Percentiles rank a stretch among this genome's conserved stretches.
Conservation (phyloP, 92 coral and sea anemone species). For the Paramuricea clavata region DNA sequence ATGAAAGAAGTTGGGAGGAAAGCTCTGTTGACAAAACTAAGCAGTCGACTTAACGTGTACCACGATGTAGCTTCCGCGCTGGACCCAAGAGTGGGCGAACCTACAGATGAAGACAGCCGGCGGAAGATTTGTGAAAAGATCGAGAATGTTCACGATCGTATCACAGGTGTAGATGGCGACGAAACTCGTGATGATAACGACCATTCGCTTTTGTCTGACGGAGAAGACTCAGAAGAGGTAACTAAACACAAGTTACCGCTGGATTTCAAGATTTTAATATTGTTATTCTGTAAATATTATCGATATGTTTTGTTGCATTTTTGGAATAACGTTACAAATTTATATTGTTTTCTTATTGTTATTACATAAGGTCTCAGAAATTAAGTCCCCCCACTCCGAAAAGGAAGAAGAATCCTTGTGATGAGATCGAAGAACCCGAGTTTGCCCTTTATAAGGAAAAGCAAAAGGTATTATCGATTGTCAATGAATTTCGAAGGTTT, state of each 20-base stretch:
- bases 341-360: too few relatives aligned
- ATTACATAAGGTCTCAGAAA: too few relatives aligned
- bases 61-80: not conserved
- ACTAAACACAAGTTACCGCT: too few relatives aligned
- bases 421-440: not conserved
- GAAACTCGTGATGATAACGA: not conserved
- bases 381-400: too few relatives aligned
- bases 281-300: too few relatives aligned
- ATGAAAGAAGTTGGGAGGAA: constrained; percentile 8
- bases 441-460: not conserved
- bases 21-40: not conserved
- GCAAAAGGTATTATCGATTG: not conserved
- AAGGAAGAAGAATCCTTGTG: not conserved
- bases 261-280: too few relatives aligned
- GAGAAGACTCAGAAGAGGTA: too few relatives aligned
- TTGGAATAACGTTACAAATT: not conserved
- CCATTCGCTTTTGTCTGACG: too few relatives aligned
- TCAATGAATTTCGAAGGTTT: not conserved
- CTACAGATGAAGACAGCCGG: not conserved
- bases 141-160: not conserved
- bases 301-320: too few relatives aligned
- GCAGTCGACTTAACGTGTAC: not conserved
- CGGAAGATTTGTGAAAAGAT: not conserved
- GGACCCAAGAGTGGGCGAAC: not conserved
- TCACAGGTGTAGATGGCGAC: not conserved